Base-by-base conservation (phyloP, 2,888 invertebrate species). In the Pyrrhopygopsis socrates region DNA sequence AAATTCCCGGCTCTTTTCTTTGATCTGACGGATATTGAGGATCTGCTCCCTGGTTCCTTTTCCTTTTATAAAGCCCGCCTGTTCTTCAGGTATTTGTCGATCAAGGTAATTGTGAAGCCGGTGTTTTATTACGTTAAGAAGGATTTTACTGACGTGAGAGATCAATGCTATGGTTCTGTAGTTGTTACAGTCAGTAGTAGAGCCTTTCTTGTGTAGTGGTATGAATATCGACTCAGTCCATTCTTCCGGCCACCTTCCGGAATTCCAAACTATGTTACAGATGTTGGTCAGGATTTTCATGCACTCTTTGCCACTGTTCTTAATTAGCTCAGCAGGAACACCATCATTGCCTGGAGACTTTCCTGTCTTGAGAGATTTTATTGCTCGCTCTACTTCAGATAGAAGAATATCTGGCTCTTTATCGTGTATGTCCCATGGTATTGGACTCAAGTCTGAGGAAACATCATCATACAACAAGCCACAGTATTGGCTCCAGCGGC, bases 51-150 rank as follows among this genome's bases (percentile, higher is more conserved):
- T 22, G 8, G 89, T 89, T 0, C 86, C 88, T 50, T 45, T 79
- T 15, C 86, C 88, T 58, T 81, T 88, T 1, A 87, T 87, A 34
- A 92, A 89, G 4, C 89, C 91, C 1, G 91, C 88, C 60, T 92
- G 87, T 22, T 87, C 87, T 18, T 80, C 63, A 4, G 87, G 88
- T 0, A 90, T 90, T 50, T 89, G 78, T 63, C 83, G 34, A 15
- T 73, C 54, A 6, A 82, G 20, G 24, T 41, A 76, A 20, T 20
- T 1, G 11, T n/a, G 8, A 6, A 82, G 18, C 4, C 76, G 18
- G 5, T 24, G 34, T 20, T 82, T 82, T 1, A 87, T 85, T 1
- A 90, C 34, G 29, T 87, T 76, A 0, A 91, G 80, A 20, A 83
- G 24, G 3, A 83, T 60, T 20, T 86, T 86, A 38, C 82, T 82